Evolutionary conservation across 64 coral and sea anemone genomes (phyloP), one percentile per base, ranked within the genome.

Genomic region (Exaiptasia diaphana): DNA sequence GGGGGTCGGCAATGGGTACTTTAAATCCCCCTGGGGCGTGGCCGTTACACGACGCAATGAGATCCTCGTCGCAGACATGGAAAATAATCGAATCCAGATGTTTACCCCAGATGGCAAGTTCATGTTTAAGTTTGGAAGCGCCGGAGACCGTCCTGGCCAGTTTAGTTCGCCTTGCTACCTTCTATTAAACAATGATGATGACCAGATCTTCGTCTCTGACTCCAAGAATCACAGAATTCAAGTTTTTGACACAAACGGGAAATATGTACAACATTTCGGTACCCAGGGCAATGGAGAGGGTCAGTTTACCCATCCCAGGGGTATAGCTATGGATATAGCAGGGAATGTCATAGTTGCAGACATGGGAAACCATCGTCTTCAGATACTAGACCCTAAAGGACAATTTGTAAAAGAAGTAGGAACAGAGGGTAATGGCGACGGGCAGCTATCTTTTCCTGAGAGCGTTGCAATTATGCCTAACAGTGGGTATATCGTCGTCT

Each of bases 401-500:
- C 53, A 59, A 31, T 92, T 99, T 31, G 50, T 88, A 2, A 99
- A 99, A 68, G 90, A 92, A 59, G 86, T 92, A 76, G 95, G 95
- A 14, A 78, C 95, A n/a, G 95, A 99, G 55, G 95, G 90, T 5
- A 92, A 85, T 62, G 95, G 95, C 4, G 95, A 99, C 31, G 95
- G 95, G 11, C 95, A 99, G 75, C 45, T 99, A 13, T 99, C 95
- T 25, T 99, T 99, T 76, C 95, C 95, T 73, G 95, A 99, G 61
- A 99, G 95, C 50, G 95, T 93, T 46, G 95, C 95, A 30, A 88
- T 99, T 27, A 99, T 92, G 90, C 95, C 95, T 12, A 99, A 99
- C 46, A 99, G 90, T 20, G 95, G 95, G 9, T 99, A 99, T 50
- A 99, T 99, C 25, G 95, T 99, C 14, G 95, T 99, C 28, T 99